Evolutionary conservation across 2,888 invertebrate genomes (phyloP), one percentile per base, ranked within the genome.

Genomic region (Platynereis dumerilii): DNA sequence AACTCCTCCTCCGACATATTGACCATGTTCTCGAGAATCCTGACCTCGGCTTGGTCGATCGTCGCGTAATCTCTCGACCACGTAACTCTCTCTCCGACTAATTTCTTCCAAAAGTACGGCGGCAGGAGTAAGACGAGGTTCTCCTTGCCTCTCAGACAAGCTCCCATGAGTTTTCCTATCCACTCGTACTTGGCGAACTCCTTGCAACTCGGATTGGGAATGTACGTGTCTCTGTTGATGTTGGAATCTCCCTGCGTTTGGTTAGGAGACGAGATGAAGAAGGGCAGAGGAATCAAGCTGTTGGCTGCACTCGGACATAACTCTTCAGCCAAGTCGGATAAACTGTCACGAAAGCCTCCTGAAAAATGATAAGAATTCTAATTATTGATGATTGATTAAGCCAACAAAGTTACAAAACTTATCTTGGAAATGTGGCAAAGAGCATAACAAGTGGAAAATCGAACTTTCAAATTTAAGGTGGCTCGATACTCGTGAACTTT

Each of bases 121-220:
- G 83, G 78, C 29, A 84, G 73, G 2, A 80, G 75, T 48, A 84
- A 59, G 3, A 81, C 82, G 69, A 84, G 72, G 67, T 77, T 80
- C 71, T 84, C 83, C 67, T 77, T 80, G 27, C 82, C 78, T 45
- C 84, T 72, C 39, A 84, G 74, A 71, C 83, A 84, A 15, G 83
- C 83, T 10, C 83, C 83, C 83, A 84, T 83, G 29, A 84, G 70
- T 67, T 83, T 78, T 5, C 84, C 84, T 24, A 84, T 79, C 82
- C 83, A 84, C 66, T 80, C 79, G 66, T 77, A 83, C 65, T 80
- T 78, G 5, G 70, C 69, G 57, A 79, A 76, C 57, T 80, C 78
- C 26, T 67, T 72, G 70, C 82, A 83, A 2, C 74, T 66, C 1
- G 80, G 80, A 67, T 81, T 83, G 15, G 80, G 79, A 29, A 83